Evolutionary conservation across 2,888 invertebrate species (phyloP).

Genomic region (Drosophila koepferae): DNA sequence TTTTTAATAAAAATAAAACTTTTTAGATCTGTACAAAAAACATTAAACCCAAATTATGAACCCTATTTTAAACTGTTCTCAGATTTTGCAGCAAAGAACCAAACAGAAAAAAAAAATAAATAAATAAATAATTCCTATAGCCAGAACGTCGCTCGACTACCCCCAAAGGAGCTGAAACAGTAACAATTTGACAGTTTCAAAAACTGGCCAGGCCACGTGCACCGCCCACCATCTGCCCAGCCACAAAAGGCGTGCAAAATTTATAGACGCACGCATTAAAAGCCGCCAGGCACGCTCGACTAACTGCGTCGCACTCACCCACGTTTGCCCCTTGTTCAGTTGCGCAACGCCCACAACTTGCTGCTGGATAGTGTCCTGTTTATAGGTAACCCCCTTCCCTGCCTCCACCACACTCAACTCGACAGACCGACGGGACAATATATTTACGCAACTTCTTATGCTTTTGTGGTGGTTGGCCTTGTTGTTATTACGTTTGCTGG

Average conservation of each 20-base stretch:
- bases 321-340: slow-evolving; percentile 19
- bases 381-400: slow-evolving; percentile 31
- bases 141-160: slow-evolving; percentile 33
- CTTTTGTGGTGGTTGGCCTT: slow-evolving; percentile 61
- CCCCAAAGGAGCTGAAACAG: slow-evolving; percentile 50
- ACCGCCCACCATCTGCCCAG: slow-evolving; percentile 42
- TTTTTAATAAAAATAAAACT: background rate
- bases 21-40: background rate
- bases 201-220: slow-evolving; percentile 70
- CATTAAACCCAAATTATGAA: background rate
- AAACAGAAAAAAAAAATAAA: slow-evolving; percentile 16
- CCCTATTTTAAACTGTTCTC: slow-evolving; percentile 10
- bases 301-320: slow-evolving; percentile 66
- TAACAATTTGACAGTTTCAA: slow-evolving; percentile 74
- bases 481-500: slow-evolving; percentile 45
- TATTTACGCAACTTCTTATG: slow-evolving; percentile 80
- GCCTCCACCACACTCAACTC: slow-evolving; percentile 10
- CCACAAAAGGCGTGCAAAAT: slow-evolving; percentile 80
- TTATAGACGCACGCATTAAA: slow-evolving; percentile 79
- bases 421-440: slow-evolving; percentile 75
- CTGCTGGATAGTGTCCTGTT: slow-evolving; percentile 42
- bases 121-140: slow-evolving; percentile 47
- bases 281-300: slow-evolving; percentile 76
- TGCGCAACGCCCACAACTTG: slow-evolving; percentile 27
- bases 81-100: slow-evolving; percentile 15